Percentiles rank a stretch among this genome's conserved stretches.
These are phyloP conservation scores for Amblyjoppa fuscipennis DNA, from an alignment of 2,888 invertebrate species.

Conservation along the genomic window DNA sequence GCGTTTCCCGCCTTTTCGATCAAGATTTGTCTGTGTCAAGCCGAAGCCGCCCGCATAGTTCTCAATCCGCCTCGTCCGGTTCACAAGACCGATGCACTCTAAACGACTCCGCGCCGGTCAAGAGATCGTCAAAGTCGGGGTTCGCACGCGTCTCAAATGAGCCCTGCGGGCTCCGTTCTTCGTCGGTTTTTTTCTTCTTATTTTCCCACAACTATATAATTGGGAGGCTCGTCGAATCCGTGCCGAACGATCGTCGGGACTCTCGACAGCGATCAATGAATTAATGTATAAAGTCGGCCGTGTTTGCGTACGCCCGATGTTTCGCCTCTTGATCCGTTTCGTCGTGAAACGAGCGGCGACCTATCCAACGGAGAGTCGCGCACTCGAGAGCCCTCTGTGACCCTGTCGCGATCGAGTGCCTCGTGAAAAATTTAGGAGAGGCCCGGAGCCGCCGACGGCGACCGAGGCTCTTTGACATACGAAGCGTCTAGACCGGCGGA, in stretches of 20 bases:
- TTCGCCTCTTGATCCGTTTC: not conserved
- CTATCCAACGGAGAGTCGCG: not conserved
- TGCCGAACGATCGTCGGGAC: not conserved
- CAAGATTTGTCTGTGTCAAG: too few species aligned
- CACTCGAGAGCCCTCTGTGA: slow-evolving; percentile 14
- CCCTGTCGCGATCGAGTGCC: slow-evolving; percentile 13
- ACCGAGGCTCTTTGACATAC: slow-evolving; percentile 38
- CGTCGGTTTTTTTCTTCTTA: not conserved
- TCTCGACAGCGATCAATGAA: not conserved
- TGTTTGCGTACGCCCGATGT: slow-evolving; percentile 1
- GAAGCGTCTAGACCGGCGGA: slow-evolving; percentile 42
- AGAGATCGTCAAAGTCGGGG: slow-evolving; percentile 16
- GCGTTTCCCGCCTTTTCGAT: too few species aligned
- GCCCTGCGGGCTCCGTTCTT: not conserved
- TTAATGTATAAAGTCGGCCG: slow-evolving; percentile 1
- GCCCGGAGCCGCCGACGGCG: not conserved
- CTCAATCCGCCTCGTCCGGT: too few species aligned
- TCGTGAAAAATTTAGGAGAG: slow-evolving; percentile 39
- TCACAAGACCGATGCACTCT: too few species aligned
- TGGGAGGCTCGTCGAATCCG: not conserved
- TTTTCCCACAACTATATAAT: slow-evolving; percentile 9
- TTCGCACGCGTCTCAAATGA: slow-evolving; percentile 32
- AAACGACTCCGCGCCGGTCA: not conserved
- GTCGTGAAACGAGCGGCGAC: too few species aligned
- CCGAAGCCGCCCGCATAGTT: too few species aligned